Evolutionary conservation across 2,113 vertebrate species (phyloP).

Genomic region (Bolborhynchus lineola): DNA sequence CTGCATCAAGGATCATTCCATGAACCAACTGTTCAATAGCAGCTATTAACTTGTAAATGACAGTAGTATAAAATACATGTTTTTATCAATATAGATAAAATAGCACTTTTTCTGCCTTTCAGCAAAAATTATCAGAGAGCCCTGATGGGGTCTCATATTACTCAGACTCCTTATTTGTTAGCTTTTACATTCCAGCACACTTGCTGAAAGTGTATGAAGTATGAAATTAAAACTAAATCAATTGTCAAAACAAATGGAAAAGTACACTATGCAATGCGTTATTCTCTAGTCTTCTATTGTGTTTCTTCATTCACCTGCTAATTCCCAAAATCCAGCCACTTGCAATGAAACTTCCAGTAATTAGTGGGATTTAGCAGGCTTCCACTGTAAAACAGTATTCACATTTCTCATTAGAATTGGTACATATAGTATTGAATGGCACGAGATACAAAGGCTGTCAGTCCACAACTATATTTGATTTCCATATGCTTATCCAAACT

Average conservation of each 20-base stretch:
- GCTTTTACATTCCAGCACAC: not conserved
- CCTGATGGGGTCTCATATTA: not conserved
- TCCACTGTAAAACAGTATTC: not conserved
- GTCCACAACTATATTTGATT: conserved; percentile 40
- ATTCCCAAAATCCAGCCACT: conserved; percentile 26
- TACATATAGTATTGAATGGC: not conserved
- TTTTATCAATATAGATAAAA: conserved; percentile 27
- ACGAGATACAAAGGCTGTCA: not conserved
- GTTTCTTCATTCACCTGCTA: conserved; percentile 10
- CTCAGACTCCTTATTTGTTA: not conserved
- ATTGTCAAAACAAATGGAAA: conserved; percentile 23
- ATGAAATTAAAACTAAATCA: conserved; percentile 27
- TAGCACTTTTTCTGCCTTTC: conserved; percentile 32
- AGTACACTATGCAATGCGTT: not conserved
- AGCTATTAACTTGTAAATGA: conserved; percentile 8
- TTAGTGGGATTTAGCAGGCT: conserved; percentile 1
- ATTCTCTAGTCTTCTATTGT: not conserved
- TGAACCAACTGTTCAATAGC: not conserved
- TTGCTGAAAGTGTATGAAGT: conserved; percentile 21
- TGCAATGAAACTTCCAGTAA: conserved; percentile 7
- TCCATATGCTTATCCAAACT: conserved; percentile 43
- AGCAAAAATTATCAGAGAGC: conserved; percentile 1
- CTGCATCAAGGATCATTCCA: not conserved
- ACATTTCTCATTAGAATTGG: conserved; percentile 35
- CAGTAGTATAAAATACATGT: not conserved